These are phyloP conservation scores for Acheta domesticus DNA, from an alignment of 2,888 invertebrate species.

Conservation along the genomic window DNA sequence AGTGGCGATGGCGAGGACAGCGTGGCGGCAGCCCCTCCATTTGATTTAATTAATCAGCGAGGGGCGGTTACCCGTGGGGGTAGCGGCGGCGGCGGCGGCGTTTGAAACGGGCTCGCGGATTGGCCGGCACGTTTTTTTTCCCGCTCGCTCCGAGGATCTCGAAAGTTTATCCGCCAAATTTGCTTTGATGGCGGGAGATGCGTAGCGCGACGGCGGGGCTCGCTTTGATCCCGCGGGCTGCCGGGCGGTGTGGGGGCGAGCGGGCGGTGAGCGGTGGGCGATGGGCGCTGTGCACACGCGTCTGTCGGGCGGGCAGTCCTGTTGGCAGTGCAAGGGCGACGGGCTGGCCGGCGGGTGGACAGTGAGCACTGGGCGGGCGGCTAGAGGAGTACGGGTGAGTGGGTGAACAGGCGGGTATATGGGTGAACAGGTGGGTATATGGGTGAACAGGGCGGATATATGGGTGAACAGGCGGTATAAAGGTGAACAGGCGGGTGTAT, in stretches of 20 bases:
- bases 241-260: neutral
- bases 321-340: too few relatives aligned
- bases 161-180: neutral
- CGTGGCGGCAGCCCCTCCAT: neutral
- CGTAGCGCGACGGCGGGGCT: neutral
- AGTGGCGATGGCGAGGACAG: too few relatives aligned
- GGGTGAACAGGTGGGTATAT: too few relatives aligned
- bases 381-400: too few relatives aligned
- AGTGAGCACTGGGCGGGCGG: too few relatives aligned
- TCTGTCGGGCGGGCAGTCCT: too few relatives aligned
- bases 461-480: accelerated
- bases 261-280: neutral
- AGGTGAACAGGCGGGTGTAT: accelerated
- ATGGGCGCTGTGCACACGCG: neutral
- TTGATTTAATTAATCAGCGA: slow-evolving; percentile 9
- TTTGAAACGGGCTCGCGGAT: neutral
- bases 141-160: neutral
- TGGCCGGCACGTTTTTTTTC: neutral
- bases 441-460: too few relatives aligned
- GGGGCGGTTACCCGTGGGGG: neutral
- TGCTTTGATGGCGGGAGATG: neutral
- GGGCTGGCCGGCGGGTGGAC: too few relatives aligned
- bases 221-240: neutral
- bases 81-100: neutral
- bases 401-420: too few relatives aligned